phyloP scores from a whole-genome alignment of 2,113 vertebrate species.

The Meriones unguiculatus region DNA sequence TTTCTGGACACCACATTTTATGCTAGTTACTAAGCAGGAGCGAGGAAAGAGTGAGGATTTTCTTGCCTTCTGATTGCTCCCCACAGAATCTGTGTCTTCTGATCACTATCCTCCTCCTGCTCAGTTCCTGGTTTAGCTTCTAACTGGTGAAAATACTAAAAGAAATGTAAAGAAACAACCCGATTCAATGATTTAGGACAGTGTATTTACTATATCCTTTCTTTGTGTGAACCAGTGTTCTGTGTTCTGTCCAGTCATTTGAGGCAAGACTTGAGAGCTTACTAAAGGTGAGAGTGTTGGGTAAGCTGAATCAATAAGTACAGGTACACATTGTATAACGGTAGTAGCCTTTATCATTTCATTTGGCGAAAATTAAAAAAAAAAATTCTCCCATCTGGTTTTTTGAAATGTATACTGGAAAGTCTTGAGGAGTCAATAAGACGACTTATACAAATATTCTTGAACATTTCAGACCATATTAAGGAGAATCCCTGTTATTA shows the following conservation, averaged over 20 bases:
- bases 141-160: neutral
- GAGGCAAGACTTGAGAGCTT: neutral
- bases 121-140: neutral
- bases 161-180: neutral
- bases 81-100: neutral
- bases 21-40: neutral
- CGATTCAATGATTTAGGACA: neutral
- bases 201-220: neutral
- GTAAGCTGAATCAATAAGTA: neutral
- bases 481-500: slow-evolving; percentile 7
- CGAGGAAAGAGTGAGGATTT: neutral
- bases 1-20: neutral
- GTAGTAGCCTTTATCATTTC: neutral
- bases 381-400: neutral
- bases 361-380: neutral
- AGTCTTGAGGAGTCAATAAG: slow-evolving; percentile 29
- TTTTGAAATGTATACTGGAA: neutral
- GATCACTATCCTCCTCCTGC: neutral
- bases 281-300: neutral
- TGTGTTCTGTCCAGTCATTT: neutral
- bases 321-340: neutral
- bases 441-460: neutral
- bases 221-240: neutral
- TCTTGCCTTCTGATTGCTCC: neutral
- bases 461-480: neutral